Percentiles rank a stretch among this genome's conserved stretches.
phyloP scores from a whole-genome alignment of 2,888 invertebrate genomes.

The Caenorhabditis wallacei region DNA sequence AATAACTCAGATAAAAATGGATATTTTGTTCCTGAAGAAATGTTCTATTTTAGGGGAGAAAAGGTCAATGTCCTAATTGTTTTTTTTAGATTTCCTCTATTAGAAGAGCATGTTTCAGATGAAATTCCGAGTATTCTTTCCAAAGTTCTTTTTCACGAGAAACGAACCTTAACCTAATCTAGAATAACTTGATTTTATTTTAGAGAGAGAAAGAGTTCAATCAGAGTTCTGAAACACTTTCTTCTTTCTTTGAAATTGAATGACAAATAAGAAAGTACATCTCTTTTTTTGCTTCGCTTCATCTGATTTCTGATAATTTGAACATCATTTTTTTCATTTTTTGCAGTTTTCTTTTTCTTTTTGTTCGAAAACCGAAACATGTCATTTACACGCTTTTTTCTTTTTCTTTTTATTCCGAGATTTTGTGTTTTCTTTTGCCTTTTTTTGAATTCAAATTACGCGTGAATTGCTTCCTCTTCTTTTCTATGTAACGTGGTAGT shows the following conservation, averaged over 20 bases:
- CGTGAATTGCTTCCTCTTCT: no score
- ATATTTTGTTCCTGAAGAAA: neutral
- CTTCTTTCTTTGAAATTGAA: neutral
- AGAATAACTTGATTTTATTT: neutral
- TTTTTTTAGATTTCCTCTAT: no score
- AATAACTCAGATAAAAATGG: neutral
- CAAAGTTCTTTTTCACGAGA: neutral
- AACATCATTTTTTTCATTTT: neutral
- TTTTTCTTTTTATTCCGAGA: neutral
- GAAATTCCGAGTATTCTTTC: no score
- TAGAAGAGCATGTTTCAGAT: no score
- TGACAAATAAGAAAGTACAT: neutral
- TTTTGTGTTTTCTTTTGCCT: neutral
- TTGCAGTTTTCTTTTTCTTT: neutral
- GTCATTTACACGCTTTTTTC: constrained; percentile 9
- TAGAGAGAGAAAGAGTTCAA: neutral
- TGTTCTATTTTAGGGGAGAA: neutral
- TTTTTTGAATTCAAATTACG: neutral
- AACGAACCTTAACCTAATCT: neutral
- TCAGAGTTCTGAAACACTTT: constrained; percentile 21
- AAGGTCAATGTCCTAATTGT: neutral
- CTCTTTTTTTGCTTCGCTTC: no score
- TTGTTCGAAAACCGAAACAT: constrained; percentile 5
- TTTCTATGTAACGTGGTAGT: no score
- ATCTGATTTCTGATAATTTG: neutral